Conservation (phyloP, 2,888 invertebrate genomes). For the Selenia dentaria region DNA sequence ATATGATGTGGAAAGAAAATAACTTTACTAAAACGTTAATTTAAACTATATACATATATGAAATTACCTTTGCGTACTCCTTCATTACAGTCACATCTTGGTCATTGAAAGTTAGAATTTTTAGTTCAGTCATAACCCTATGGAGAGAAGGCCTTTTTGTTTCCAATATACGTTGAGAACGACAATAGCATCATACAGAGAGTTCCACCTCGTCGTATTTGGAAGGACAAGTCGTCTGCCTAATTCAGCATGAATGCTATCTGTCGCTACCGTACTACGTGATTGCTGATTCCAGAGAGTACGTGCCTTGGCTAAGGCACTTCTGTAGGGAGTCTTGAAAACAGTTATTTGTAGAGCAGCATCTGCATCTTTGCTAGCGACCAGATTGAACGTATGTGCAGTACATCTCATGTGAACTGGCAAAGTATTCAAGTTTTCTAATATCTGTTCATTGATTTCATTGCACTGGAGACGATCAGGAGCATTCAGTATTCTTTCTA, state of each 20-base stretch:
- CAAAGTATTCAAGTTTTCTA: conserved; percentile 28
- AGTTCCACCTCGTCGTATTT: conserved; percentile 27
- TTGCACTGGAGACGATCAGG: conserved; percentile 23
- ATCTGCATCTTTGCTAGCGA: conserved; percentile 27
- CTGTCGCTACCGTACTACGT: conserved; percentile 31
- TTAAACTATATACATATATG: conserved; percentile 5
- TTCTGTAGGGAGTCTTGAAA: conserved; percentile 29
- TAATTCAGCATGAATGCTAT: conserved; percentile 30
- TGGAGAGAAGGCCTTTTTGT: conserved; percentile 31
- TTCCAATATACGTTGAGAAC: conserved; percentile 27
- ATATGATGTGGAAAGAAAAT: conserved; percentile 19
- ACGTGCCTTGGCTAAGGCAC: conserved; percentile 30
- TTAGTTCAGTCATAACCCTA: conserved; percentile 27
- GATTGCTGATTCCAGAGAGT: conserved; percentile 31
- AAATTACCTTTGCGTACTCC: conserved; percentile 21
- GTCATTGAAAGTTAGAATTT: conserved; percentile 29
- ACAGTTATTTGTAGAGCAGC: conserved; percentile 27
- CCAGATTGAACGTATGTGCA: conserved; percentile 26
- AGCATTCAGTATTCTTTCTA: conserved; percentile 13
- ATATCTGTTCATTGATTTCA: conserved; percentile 21
- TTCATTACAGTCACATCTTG: conserved; percentile 32
- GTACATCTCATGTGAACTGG: conserved; percentile 30
- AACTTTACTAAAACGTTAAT: conserved; percentile 13
- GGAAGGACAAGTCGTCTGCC: conserved; percentile 28
- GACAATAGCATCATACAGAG: conserved; percentile 26